A percentile compares a stretch with the other conserved stretches of the same genome.
phyloP scores from a whole-genome alignment of 2,797 vertebrate genomes.

The Cercopithecus neglectus region DNA sequence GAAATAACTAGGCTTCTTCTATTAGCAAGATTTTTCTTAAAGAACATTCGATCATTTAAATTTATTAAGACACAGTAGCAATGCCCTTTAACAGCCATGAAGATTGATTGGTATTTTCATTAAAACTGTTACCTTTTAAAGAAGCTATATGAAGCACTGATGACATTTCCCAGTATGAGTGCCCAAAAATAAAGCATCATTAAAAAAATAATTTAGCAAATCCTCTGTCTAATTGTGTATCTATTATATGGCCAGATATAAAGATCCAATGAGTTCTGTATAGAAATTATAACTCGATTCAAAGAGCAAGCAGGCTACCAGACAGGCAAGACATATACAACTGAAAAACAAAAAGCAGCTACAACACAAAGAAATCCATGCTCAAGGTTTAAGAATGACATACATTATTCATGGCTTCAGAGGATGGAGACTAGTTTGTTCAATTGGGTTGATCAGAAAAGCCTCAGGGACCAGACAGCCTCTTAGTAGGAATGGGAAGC shows the following conservation, averaged over 20 bases:
- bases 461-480: background rate
- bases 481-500: background rate
- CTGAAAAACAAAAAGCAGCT: background rate
- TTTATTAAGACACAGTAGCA: background rate
- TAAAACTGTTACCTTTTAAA: slow-evolving; percentile 21
- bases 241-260: background rate
- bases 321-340: background rate
- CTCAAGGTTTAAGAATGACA: background rate
- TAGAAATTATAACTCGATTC: background rate
- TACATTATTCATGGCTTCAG: background rate
- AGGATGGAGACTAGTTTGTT: background rate
- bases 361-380: background rate
- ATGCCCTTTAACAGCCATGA: background rate
- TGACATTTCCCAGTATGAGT: background rate
- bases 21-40: slow-evolving; percentile 16
- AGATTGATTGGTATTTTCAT: background rate
- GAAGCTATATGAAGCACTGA: background rate
- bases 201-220: slow-evolving; percentile 15
- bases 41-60: background rate
- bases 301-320: background rate
- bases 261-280: background rate
- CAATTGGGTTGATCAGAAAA: background rate
- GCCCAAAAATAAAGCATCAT: background rate
- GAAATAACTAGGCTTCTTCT: background rate
- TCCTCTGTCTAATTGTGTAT: background rate